A percentile compares a stretch with the other conserved stretches of the same genome.
These are phyloP conservation scores for Orchesellides sinensis DNA, from an alignment of 2,888 invertebrate species.

Conservation along the genomic window DNA sequence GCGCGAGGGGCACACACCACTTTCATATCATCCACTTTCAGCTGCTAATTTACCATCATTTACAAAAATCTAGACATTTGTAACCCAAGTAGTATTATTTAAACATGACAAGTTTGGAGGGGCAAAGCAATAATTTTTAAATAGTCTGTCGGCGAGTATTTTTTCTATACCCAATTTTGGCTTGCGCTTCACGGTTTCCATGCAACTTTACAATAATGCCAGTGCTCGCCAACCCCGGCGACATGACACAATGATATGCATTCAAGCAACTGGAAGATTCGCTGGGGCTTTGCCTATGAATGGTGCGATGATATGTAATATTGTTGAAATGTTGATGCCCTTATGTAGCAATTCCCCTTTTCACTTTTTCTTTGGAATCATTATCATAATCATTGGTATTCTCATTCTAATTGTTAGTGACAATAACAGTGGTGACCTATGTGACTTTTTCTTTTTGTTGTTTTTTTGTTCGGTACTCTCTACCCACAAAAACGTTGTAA, in stretches of 20 bases:
- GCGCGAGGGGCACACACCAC: too few relatives aligned
- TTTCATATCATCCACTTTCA: slow-evolving; percentile 12
- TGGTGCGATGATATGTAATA: slow-evolving; percentile 41
- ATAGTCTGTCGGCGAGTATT: slow-evolving; percentile 59
- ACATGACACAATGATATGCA: neutral
- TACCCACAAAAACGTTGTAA: slow-evolving; percentile 9
- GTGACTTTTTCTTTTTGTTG: slow-evolving; percentile 53
- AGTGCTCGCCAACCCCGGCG: neutral
- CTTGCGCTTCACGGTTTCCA: slow-evolving; percentile 19
- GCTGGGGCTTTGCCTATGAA: slow-evolving; percentile 22
- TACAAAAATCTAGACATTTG: slow-evolving; percentile 52
- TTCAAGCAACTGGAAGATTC: neutral
- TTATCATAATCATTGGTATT: slow-evolving; percentile 62
- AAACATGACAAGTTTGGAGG: slow-evolving; percentile 58
- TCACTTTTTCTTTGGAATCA: slow-evolving; percentile 43
- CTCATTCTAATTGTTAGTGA: slow-evolving; percentile 53
- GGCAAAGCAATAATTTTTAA: slow-evolving; percentile 61
- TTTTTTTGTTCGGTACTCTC: slow-evolving; percentile 8
- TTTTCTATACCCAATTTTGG: slow-evolving; percentile 26
- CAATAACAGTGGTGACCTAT: slow-evolving; percentile 56
- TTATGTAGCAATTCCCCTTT: slow-evolving; percentile 32
- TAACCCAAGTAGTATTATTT: slow-evolving; percentile 53
- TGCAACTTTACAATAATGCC: too few relatives aligned
- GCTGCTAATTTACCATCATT: slow-evolving; percentile 66
- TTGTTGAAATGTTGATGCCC: slow-evolving; percentile 46